A percentile compares a stretch with the other conserved stretches of the same genome.
These are phyloP conservation scores for Panulirus ornatus DNA, from an alignment of 1,140 invertebrate species.

Conservation along the genomic window DNA sequence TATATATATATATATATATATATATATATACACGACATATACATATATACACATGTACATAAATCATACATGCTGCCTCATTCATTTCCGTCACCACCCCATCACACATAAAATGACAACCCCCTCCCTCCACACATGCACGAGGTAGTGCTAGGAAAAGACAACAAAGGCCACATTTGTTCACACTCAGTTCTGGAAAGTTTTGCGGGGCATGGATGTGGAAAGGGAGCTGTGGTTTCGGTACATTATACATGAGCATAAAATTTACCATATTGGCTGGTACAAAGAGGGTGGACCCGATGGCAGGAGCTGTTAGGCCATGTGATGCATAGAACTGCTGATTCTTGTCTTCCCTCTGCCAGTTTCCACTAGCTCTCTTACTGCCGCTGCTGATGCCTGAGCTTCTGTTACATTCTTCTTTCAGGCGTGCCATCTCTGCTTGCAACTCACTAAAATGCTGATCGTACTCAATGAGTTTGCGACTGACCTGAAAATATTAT, in stretches of 20 bases:
- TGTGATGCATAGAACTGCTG: conserved; percentile 35
- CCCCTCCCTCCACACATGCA: too few relatives aligned
- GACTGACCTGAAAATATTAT: conserved; percentile 36
- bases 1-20: neutral
- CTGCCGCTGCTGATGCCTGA: neutral
- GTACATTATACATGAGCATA: too few relatives aligned
- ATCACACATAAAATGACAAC: too few relatives aligned
- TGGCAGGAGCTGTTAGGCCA: conserved; percentile 1
- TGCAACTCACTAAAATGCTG: conserved; percentile 43
- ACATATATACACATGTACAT: neutral
- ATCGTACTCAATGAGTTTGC: conserved; percentile 48
- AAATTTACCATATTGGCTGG: conserved; percentile 54
- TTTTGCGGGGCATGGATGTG: too few relatives aligned
- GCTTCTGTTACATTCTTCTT: conserved; percentile 8
- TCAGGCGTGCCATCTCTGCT: conserved; percentile 3
- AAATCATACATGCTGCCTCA: too few relatives aligned
- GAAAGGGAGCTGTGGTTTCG: too few relatives aligned
- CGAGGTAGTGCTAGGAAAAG: too few relatives aligned
- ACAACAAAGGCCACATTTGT: too few relatives aligned
- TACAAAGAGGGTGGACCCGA: conserved; percentile 45
- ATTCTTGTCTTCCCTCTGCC: conserved; percentile 5
- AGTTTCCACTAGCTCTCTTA: neutral
- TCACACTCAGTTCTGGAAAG: too few relatives aligned
- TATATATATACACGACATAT: too few relatives aligned
- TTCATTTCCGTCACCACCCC: too few relatives aligned